Evolutionary conservation across 1,140 invertebrate species (phyloP).

Genomic region (Heliconius hermathena): DNA sequence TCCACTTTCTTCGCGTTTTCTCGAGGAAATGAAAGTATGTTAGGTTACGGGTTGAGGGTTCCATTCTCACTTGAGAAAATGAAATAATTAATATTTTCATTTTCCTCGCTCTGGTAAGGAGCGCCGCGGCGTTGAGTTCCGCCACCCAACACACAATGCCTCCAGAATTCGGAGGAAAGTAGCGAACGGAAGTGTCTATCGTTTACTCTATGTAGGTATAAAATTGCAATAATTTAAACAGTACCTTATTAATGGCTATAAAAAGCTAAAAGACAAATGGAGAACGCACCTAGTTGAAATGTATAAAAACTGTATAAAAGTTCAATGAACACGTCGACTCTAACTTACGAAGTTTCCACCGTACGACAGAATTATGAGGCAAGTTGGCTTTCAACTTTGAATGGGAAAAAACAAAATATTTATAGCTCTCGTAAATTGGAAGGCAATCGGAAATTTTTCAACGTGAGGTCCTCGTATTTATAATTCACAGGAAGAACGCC

Average conservation of each 20-base stretch:
- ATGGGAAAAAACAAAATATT: conserved; percentile 54
- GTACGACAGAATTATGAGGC: conserved; percentile 61
- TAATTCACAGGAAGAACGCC: conserved; percentile 16
- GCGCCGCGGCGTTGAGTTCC: too few relatives aligned
- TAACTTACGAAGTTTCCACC: conserved; percentile 58
- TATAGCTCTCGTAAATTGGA: conserved; percentile 47
- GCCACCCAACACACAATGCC: too few relatives aligned
- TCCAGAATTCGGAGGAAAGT: too few relatives aligned
- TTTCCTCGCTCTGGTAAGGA: too few relatives aligned
- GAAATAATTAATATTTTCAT: too few relatives aligned
- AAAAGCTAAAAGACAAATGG: neutral
- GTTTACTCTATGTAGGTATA: too few relatives aligned
- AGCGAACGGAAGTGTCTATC: too few relatives aligned
- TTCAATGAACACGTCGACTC: conserved; percentile 56
- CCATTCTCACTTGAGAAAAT: too few relatives aligned
- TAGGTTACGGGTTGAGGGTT: too few relatives aligned
- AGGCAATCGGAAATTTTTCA: conserved; percentile 41
- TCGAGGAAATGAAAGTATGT: too few relatives aligned
- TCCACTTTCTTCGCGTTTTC: too few relatives aligned
- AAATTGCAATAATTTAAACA: too few relatives aligned
- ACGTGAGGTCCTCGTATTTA: conserved; percentile 22
- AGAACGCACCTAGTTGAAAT: neutral
- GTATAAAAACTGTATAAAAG: conserved; percentile 53
- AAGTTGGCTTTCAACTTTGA: conserved; percentile 54
- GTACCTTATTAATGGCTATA: neutral